Percentiles rank a stretch among this genome's conserved stretches.
These are phyloP conservation scores for Punctoribates punctum DNA, from an alignment of 2,888 invertebrate species.

Conservation along the genomic window DNA sequence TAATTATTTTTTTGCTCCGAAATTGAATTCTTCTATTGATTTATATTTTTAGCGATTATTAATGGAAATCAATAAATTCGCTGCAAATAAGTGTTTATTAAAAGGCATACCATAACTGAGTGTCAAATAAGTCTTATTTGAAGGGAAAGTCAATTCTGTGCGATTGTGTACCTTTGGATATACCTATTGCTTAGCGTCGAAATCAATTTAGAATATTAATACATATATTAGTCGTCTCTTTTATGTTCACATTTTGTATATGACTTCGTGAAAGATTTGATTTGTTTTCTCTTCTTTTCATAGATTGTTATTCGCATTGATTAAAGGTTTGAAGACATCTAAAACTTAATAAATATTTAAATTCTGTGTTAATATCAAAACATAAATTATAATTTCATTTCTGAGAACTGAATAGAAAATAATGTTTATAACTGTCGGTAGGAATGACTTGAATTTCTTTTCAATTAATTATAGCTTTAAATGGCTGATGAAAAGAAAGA, in stretches of 20 bases:
- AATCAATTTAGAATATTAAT: slow-evolving; percentile 5
- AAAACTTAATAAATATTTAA: slow-evolving; percentile 31
- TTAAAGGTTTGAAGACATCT: slow-evolving; percentile 22
- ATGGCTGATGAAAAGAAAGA: slow-evolving; percentile 12
- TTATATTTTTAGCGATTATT: background rate
- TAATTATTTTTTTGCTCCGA: background rate
- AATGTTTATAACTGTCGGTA: background rate
- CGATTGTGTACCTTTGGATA: background rate
- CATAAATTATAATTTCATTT: slow-evolving; percentile 23
- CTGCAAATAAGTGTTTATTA: slow-evolving; percentile 17
- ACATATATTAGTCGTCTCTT: background rate
- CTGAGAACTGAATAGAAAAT: background rate
- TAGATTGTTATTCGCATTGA: slow-evolving; percentile 22
- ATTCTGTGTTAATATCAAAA: slow-evolving; percentile 10
- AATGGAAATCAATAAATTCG: slow-evolving; percentile 4
- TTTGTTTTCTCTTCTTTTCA: slow-evolving; percentile 13
- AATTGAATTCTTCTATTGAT: background rate
- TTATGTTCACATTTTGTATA: slow-evolving; percentile 2
- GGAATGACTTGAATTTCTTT: slow-evolving; percentile 17
- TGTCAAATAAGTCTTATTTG: background rate
- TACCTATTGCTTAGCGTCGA: background rate
- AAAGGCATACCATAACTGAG: slow-evolving; percentile 5
- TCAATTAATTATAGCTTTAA: slow-evolving; percentile 27
- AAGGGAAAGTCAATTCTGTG: background rate
- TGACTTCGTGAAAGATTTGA: slow-evolving; percentile 20